A percentile compares a stretch with the other conserved stretches of the same genome.
Evolutionary conservation across 2,113 vertebrate genomes (phyloP).

Genomic region (Peromyscus maniculatus): DNA sequence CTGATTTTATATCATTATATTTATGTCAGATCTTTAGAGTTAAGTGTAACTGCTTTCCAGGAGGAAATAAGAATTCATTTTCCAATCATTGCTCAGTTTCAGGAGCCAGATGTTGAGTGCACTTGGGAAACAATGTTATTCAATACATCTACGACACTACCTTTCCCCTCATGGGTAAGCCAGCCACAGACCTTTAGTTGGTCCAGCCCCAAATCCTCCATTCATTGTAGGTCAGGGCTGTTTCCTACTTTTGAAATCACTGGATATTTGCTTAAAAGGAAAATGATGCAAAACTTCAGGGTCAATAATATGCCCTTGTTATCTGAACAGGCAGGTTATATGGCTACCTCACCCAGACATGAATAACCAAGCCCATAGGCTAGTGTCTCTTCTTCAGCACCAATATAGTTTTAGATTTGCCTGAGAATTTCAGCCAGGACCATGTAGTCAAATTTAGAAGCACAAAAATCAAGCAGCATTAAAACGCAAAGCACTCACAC

Average conservation of each 20-base stretch:
- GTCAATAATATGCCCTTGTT: accelerated
- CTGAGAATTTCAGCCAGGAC: accelerated
- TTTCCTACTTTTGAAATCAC: neutral
- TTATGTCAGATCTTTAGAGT: neutral
- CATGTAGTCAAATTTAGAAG: neutral
- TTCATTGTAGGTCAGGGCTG: neutral
- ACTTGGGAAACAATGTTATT: neutral
- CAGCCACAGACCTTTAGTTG: neutral
- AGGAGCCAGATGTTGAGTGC: neutral
- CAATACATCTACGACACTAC: accelerated
- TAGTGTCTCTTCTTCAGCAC: neutral
- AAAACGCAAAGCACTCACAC: neutral
- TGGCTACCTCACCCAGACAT: neutral
- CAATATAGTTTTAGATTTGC: neutral
- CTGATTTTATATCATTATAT: neutral
- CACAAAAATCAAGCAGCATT: neutral
- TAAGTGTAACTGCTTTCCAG: neutral
- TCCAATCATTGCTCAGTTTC: neutral
- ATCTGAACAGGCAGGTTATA: too few relatives aligned
- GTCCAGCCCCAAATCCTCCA: accelerated
- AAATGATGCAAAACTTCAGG: neutral
- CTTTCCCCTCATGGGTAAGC: neutral
- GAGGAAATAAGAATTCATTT: neutral
- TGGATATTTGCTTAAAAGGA: neutral
- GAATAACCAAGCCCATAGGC: accelerated